Percentiles rank a stretch among this genome's conserved stretches.
These are phyloP conservation scores for Perca schrenkii DNA, from an alignment of 2,113 vertebrate genomes.

Conservation along the genomic window DNA sequence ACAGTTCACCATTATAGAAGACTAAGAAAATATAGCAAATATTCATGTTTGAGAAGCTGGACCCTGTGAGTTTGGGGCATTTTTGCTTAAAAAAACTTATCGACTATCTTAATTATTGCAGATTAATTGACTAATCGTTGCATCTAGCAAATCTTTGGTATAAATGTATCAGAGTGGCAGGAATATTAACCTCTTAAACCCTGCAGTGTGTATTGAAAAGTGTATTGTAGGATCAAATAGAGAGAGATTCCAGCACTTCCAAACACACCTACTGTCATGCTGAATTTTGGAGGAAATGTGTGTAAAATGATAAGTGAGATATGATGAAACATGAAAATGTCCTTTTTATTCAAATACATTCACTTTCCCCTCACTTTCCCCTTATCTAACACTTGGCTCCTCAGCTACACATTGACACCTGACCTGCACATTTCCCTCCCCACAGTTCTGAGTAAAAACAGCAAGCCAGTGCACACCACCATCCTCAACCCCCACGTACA, in stretches of 20 bases:
- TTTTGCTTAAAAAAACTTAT: neutral
- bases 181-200: neutral
- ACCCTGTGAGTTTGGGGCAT: too few relatives aligned
- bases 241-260: too few relatives aligned
- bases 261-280: neutral
- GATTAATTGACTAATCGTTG: neutral
- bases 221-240: neutral
- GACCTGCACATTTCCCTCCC: conserved; percentile 9
- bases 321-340: neutral
- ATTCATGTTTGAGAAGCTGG: neutral
- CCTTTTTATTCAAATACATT: neutral
- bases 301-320: neutral
- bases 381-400: neutral
- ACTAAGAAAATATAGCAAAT: neutral
- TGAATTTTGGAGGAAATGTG: neutral
- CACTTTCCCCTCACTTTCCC: neutral
- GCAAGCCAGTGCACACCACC: conserved; percentile 98
- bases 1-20: neutral
- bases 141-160: neutral
- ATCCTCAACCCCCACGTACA: conserved; percentile 99
- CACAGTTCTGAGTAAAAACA: conserved; percentile 98
- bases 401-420: neutral
- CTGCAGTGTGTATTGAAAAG: neutral
- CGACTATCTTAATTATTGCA: too few relatives aligned
- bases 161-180: too few relatives aligned